Evolutionary conservation across 2,888 invertebrate genomes (phyloP).

Genomic region (Drosophila trichaetosa): DNA sequence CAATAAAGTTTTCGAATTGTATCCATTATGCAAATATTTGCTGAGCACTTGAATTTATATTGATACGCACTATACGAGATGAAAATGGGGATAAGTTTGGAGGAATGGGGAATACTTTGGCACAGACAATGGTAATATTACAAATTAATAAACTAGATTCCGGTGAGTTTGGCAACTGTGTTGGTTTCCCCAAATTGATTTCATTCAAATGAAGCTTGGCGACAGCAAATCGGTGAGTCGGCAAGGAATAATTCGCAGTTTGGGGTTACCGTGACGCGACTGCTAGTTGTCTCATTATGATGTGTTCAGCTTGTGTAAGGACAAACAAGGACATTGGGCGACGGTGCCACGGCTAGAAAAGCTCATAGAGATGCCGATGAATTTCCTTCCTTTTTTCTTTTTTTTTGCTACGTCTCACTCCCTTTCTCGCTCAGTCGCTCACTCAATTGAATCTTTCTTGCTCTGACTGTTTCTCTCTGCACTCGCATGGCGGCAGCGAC

Average conservation of each 20-base stretch:
- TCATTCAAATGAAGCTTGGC: slow-evolving; percentile 47
- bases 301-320: slow-evolving; percentile 66
- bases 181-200: slow-evolving; percentile 36
- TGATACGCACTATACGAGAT: background rate
- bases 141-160: slow-evolving; percentile 41
- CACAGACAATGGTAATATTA: slow-evolving; percentile 18
- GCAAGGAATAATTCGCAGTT: slow-evolving; percentile 14
- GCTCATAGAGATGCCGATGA: slow-evolving; percentile 31
- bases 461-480: slow-evolving; percentile 13
- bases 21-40: slow-evolving; percentile 26
- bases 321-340: slow-evolving; percentile 69
- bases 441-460: slow-evolving; percentile 5
- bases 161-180: slow-evolving; percentile 9
- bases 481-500: slow-evolving; percentile 46
- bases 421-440: slow-evolving; percentile 5
- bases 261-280: slow-evolving; percentile 51
- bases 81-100: background rate
- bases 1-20: slow-evolving; percentile 6
- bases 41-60: slow-evolving; percentile 17
- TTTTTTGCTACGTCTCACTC: slow-evolving; percentile 11
- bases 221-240: slow-evolving; percentile 5
- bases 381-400: background rate
- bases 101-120: slow-evolving; percentile 5
- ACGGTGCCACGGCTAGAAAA: slow-evolving; percentile 49
- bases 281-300: slow-evolving; percentile 74